phyloP scores from a whole-genome alignment of 2,888 invertebrate species.

The Nudaria mundana region DNA sequence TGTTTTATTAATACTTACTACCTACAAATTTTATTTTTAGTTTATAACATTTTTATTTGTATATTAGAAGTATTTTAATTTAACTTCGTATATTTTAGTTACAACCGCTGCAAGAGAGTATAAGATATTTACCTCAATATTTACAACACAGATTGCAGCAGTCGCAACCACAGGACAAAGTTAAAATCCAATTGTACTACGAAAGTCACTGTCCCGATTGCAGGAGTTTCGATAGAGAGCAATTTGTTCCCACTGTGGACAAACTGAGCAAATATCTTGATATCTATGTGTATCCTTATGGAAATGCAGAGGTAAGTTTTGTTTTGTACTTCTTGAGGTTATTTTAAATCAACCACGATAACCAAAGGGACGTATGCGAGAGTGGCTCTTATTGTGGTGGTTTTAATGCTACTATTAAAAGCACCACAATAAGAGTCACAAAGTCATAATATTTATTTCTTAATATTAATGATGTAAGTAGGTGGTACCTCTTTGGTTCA shows the following conservation, averaged over 20 bases:
- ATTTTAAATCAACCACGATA: too few species aligned
- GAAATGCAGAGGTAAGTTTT: slow-evolving; percentile 85
- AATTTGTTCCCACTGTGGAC: slow-evolving; percentile 82
- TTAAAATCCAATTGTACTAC: slow-evolving; percentile 79
- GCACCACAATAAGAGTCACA: too few species aligned
- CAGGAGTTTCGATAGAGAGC: slow-evolving; percentile 84
- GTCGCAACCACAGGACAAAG: slow-evolving; percentile 16
- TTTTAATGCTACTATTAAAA: too few species aligned
- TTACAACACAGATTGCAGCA: background rate
- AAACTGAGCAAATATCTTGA: slow-evolving; percentile 80
- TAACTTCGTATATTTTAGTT: slow-evolving; percentile 1
- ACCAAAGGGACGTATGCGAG: too few species aligned
- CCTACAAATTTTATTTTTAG: background rate
- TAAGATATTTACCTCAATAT: background rate
- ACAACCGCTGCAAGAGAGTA: background rate
- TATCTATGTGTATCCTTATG: slow-evolving; percentile 87
- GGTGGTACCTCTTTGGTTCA: too few species aligned
- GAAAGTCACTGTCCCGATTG: slow-evolving; percentile 90
- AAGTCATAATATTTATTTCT: too few species aligned
- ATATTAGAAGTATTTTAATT: too few species aligned
- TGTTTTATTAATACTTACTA: background rate
- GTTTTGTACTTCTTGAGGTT: too few species aligned
- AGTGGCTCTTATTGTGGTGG: too few species aligned
- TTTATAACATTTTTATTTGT: too few species aligned
- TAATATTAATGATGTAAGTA: too few species aligned